Evolutionary conservation across 2,888 invertebrate species (phyloP).

Genomic region (Drosophila rubida): DNA sequence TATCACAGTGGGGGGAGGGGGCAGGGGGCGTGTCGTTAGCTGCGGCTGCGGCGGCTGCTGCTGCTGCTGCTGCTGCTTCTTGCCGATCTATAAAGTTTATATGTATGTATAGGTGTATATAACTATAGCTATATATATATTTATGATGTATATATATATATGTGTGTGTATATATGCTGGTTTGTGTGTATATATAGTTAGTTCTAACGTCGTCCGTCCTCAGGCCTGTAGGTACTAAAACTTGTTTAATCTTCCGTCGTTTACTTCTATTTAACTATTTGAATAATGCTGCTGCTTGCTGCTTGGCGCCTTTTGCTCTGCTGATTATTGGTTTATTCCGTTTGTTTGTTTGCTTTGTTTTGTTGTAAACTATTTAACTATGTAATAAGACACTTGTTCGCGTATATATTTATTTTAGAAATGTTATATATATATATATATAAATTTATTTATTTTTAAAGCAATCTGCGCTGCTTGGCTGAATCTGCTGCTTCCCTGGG

Average conservation of each 20-base stretch:
- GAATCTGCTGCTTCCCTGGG: conserved; percentile 26
- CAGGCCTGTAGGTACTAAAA: conserved; percentile 80
- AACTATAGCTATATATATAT: conserved; percentile 48
- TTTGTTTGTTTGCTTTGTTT: conserved; percentile 21
- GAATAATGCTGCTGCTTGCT: conserved; percentile 40
- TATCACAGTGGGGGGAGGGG: conserved; percentile 59
- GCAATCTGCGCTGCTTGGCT: conserved; percentile 29
- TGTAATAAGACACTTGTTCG: conserved; percentile 82
- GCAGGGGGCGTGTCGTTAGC: conserved; percentile 39
- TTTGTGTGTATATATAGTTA: conserved; percentile 60
- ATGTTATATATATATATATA: conserved; percentile 30
- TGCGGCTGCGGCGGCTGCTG: conserved; percentile 14
- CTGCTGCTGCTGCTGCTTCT: conserved; percentile 31
- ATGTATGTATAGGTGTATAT: conserved; percentile 36
- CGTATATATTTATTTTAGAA: conserved; percentile 61
- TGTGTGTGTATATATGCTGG: conserved; percentile 60
- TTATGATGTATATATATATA: conserved; percentile 44
- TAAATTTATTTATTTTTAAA: conserved; percentile 41
- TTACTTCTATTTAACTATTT: conserved; percentile 41
- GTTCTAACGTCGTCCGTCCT: conserved; percentile 63
- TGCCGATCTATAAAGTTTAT: conserved; percentile 55
- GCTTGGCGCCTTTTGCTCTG: conserved; percentile 26
- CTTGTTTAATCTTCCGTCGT: conserved; percentile 37
- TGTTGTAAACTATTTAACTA: conserved; percentile 58
- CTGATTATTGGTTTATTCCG: conserved; percentile 22